Percentiles rank a stretch among this genome's conserved stretches.
phyloP scores from a whole-genome alignment of 1,140 invertebrate species.

The Druon quercuslanigerum region DNA sequence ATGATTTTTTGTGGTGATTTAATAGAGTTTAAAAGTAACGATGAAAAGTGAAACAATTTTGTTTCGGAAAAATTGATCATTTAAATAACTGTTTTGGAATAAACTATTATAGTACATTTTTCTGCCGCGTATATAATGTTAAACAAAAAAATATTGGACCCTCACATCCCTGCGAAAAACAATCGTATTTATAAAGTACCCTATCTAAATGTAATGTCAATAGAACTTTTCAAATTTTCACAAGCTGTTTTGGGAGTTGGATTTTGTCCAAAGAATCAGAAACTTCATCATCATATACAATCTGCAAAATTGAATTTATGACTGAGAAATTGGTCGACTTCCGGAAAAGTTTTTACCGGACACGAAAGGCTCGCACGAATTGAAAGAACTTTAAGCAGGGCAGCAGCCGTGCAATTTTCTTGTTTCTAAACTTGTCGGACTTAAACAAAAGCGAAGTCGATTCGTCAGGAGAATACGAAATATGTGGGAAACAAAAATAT shows the following conservation, averaged over 20 bases:
- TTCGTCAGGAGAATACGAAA: neutral
- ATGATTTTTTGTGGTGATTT: too few species aligned
- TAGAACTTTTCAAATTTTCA: constrained; percentile 1
- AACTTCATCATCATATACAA: constrained; percentile 23
- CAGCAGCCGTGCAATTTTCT: neutral
- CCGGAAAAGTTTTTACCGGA: constrained; percentile 21
- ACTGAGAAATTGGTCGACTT: constrained; percentile 16
- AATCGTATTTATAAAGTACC: too few species aligned
- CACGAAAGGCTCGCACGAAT: neutral
- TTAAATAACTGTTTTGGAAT: too few species aligned
- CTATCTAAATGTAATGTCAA: neutral
- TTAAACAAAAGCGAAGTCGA: constrained; percentile 10
- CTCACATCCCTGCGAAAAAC: too few species aligned
- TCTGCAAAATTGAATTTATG: constrained; percentile 29
- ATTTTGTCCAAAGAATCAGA: constrained; percentile 25
- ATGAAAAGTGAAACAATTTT: too few species aligned
- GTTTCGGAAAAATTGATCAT: too few species aligned
- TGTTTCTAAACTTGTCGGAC: constrained; percentile 17
- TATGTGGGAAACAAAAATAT: constrained; percentile 1
- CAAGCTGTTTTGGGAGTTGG: constrained; percentile 9
- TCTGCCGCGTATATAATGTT: too few species aligned
- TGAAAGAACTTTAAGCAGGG: neutral
- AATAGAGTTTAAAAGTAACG: too few species aligned
- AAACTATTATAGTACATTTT: too few species aligned
- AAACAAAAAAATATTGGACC: too few species aligned